Evolutionary conservation across 2,113 vertebrate species (phyloP), one percentile per base, ranked within the genome.

Genomic region (Grus americana): DNA sequence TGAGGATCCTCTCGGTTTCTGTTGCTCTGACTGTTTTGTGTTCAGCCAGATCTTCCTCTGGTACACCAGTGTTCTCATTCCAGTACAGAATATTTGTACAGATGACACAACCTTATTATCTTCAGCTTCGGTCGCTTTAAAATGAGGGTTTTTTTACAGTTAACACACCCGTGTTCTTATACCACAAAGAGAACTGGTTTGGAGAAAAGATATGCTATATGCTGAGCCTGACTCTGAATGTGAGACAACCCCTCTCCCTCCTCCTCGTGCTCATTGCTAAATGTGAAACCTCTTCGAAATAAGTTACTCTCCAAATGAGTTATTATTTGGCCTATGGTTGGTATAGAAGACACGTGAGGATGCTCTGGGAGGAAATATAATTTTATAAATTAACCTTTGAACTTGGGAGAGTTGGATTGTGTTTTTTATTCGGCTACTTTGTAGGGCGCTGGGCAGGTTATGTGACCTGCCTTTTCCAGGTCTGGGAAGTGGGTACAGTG

Each of bases 251-350:
- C 93, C 92, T 79, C 78, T 93, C 86, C 75, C 58, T 86, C 71
- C 79, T 95, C 34, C 87, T 85, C 16, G 65, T 40, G 80, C 73
- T 85, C 68, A 29, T 84, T 23, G 18, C 90, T 90, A 32, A 79
- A 88, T 76, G 78, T 90, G 94, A 96, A 96, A 97, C 93, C 92
- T 94, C 90, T 94, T 95, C 29, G 44, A 96, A 95, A 92, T 80
- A 92, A 82, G 92, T 91, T 86, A 82, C 63, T 96, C 79, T 90
- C 92, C 75, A 73, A 71, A 96, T 96, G 93, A 96, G 92, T 93
- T 95, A 47, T 68, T 89, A 75, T 94, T 93, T 96, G 94, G 92
- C 95, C 88, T 90, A 0, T 46, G 73, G 85, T 91, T 4, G 1
- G 44, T 78, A 5, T 19, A 70, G 90, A 90, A 90, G 92, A 62